A percentile compares a stretch with the other conserved stretches of the same genome.
Evolutionary conservation across 2,797 vertebrate genomes (phyloP).

Genomic region (Halcyon smyrnensis): DNA sequence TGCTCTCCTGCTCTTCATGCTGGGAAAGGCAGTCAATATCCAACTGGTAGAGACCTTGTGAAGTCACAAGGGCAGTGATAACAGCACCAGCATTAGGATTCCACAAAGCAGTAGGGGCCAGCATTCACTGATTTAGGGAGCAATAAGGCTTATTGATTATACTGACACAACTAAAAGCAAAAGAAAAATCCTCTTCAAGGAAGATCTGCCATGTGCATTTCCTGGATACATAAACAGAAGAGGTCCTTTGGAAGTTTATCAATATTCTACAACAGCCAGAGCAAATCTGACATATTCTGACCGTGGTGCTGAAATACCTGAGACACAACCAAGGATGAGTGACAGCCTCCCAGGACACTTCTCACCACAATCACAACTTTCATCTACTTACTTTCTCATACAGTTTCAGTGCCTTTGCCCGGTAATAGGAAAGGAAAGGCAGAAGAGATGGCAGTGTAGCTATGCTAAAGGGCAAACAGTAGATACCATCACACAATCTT

Average conservation of each 20-base stretch:
- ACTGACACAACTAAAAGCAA: background rate
- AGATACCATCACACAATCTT: background rate
- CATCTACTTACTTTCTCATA: background rate
- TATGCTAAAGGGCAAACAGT: background rate
- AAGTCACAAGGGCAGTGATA: background rate
- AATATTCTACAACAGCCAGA: background rate
- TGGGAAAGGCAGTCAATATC: background rate
- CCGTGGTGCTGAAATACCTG: background rate
- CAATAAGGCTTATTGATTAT: background rate
- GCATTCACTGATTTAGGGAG: background rate
- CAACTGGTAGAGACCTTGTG: background rate
- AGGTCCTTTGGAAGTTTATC: background rate
- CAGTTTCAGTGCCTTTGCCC: background rate
- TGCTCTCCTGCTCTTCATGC: background rate
- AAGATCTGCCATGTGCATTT: background rate
- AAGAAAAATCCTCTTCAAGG: background rate
- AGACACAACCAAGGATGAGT: background rate
- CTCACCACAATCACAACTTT: background rate
- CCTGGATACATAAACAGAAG: background rate
- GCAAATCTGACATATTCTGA: background rate
- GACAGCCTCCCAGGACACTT: background rate
- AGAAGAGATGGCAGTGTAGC: background rate
- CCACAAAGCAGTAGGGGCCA: background rate
- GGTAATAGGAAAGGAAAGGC: background rate
- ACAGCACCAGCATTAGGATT: background rate